These are phyloP conservation scores for Melanostigma gelatinosum DNA, from an alignment of 2,113 vertebrate genomes.

Conservation along the genomic window DNA sequence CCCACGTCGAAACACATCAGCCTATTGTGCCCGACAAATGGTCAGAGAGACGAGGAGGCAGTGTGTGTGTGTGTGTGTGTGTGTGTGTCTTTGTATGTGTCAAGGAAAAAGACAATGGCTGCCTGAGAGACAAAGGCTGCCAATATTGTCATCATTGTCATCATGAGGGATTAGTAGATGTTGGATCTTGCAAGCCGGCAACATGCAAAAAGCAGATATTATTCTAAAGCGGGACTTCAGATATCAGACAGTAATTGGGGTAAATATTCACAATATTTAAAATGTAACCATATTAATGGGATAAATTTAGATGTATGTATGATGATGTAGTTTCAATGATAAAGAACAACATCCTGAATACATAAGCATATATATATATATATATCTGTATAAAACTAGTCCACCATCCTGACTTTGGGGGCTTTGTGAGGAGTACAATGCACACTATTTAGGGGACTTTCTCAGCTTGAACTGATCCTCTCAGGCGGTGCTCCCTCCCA, in stretches of 20 bases:
- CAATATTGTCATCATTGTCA: constrained; percentile 9
- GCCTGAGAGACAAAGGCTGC: constrained; percentile 26
- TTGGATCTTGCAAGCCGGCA: not conserved
- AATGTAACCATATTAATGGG: not conserved
- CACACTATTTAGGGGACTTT: constrained; percentile 21
- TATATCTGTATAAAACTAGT: not conserved
- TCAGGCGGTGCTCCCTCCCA: constrained; percentile 14
- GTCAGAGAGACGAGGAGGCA: constrained; percentile 12
- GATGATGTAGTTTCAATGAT: not conserved
- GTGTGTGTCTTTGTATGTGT: not conserved
- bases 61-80: constrained; percentile 1
- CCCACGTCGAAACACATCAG: constrained; percentile 38
- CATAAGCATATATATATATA: not conserved
- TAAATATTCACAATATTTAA: not conserved
- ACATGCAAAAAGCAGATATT: not conserved
- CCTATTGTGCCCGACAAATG: constrained; percentile 35
- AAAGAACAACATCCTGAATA: not conserved
- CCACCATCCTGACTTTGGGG: not conserved
- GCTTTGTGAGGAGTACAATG: not conserved
- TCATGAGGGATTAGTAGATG: not conserved
- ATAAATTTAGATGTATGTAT: not conserved
- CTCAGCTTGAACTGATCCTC: constrained; percentile 24
- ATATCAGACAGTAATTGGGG: not conserved
- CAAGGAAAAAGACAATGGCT: constrained; percentile 3
- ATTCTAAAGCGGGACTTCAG: not conserved